phyloP scores from a whole-genome alignment of 2,113 vertebrate species.

The Aldabrachelys gigantea region DNA sequence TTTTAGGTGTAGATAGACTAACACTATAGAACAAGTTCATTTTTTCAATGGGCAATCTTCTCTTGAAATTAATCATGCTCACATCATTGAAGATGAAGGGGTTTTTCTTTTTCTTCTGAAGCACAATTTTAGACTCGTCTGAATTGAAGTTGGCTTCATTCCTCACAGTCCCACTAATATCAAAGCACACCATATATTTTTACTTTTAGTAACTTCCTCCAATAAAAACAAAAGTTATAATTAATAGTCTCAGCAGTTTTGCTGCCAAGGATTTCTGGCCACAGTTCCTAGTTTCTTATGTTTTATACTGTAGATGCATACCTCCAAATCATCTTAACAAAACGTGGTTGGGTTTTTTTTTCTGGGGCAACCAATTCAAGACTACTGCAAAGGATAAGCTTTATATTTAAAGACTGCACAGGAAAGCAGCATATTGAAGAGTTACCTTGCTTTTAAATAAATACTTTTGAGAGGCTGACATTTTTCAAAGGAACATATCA shows the following conservation, averaged over 20 bases:
- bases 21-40: constrained; percentile 12
- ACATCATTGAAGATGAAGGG: constrained; percentile 41
- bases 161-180: constrained; percentile 2
- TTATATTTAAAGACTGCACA: not conserved
- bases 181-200: constrained; percentile 63
- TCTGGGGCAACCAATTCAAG: not conserved
- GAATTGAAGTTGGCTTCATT: constrained; percentile 51
- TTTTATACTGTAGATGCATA: constrained; percentile 56
- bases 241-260: constrained; percentile 71
- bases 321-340: constrained; percentile 51
- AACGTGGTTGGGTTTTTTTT: not conserved
- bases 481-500: not conserved
- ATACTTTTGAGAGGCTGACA: not conserved
- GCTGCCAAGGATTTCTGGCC: constrained; percentile 60
- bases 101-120: constrained; percentile 46
- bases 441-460: not conserved
- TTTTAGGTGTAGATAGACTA: not conserved
- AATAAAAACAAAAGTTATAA: constrained; percentile 66
- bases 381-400: not conserved
- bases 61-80: not conserved
- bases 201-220: constrained; percentile 59
- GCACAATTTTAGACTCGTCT: constrained; percentile 36
- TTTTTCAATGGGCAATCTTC: constrained; percentile 16
- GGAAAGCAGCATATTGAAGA: not conserved
- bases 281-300: constrained; percentile 30